Percentiles rank a stretch among this genome's conserved stretches.
Evolutionary conservation across 2,113 vertebrate species (phyloP).

Genomic region (Psittacus erithacus): DNA sequence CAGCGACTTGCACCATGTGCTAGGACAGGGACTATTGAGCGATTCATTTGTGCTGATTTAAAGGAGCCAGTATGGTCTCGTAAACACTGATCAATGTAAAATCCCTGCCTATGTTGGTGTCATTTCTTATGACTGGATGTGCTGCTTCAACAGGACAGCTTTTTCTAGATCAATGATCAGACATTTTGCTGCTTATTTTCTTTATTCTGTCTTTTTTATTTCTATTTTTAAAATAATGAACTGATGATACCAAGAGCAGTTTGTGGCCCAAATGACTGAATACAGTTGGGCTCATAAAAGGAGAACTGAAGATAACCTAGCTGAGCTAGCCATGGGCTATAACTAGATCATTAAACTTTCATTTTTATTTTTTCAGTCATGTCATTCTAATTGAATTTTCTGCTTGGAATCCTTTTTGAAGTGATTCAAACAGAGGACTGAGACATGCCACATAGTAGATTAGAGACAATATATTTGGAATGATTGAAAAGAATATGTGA

Average conservation of each 20-base stretch:
- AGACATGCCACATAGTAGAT: background rate
- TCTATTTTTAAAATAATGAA: background rate
- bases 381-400: constrained; percentile 2
- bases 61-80: background rate
- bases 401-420: background rate
- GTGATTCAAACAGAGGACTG: background rate
- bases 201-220: background rate
- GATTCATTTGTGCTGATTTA: background rate
- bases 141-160: background rate
- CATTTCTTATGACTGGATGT: background rate
- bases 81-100: background rate
- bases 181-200: background rate
- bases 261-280: background rate
- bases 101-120: background rate
- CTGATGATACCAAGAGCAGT: background rate
- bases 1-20: background rate
- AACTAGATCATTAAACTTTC: background rate
- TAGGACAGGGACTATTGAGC: background rate
- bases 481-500: background rate
- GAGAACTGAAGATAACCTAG: background rate
- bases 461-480: background rate
- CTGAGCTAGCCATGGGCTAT: background rate
- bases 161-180: background rate
- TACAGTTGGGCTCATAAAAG: background rate
- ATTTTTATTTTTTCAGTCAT: constrained; percentile 23